These are phyloP conservation scores for Oncorhynchus clarkii DNA, from an alignment of 2,113 vertebrate genomes.

Conservation along the genomic window DNA sequence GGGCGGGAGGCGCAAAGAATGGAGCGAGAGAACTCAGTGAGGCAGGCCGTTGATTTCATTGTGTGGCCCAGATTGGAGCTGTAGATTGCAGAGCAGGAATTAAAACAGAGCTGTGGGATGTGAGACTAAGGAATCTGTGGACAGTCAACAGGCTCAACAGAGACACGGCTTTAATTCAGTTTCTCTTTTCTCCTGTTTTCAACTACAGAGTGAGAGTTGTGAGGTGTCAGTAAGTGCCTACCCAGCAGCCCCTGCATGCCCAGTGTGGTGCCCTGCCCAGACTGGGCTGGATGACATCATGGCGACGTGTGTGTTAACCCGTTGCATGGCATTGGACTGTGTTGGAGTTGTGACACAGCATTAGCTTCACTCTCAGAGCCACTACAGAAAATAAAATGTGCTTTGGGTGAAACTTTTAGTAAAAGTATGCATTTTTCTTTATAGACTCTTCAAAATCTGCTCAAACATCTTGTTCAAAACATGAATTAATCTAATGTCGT, in stretches of 20 bases:
- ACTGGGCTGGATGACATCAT: constrained; percentile 27
- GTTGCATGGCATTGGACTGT: constrained; percentile 42
- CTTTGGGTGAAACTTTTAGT: constrained; percentile 11
- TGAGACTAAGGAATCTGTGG: constrained; percentile 38
- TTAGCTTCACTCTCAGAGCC: constrained; percentile 14
- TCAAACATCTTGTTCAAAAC: no score
- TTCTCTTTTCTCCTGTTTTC: constrained; percentile 41
- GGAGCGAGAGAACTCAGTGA: constrained; percentile 13
- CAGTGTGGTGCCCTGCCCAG: constrained; percentile 19
- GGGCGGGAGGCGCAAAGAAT: constrained; percentile 4
- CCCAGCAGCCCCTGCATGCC: constrained; percentile 48
- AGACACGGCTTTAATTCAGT: constrained; percentile 9
- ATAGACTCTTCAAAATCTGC: no score
- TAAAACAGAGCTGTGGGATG: constrained; percentile 28
- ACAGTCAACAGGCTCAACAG: not conserved
- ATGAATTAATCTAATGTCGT: constrained; percentile 15
- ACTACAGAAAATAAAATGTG: constrained; percentile 19
- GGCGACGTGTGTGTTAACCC: constrained; percentile 41
- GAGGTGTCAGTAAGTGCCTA: constrained; percentile 79
- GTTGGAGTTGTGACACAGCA: constrained; percentile 17
- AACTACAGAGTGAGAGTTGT: constrained; percentile 68
- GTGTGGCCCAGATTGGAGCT: constrained; percentile 29
- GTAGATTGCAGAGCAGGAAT: constrained; percentile 47
- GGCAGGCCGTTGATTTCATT: constrained; percentile 49
- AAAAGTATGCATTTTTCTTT: no score